These are phyloP conservation scores for Circaetus gallicus DNA, from an alignment of 2,113 vertebrate species.

Conservation along the genomic window DNA sequence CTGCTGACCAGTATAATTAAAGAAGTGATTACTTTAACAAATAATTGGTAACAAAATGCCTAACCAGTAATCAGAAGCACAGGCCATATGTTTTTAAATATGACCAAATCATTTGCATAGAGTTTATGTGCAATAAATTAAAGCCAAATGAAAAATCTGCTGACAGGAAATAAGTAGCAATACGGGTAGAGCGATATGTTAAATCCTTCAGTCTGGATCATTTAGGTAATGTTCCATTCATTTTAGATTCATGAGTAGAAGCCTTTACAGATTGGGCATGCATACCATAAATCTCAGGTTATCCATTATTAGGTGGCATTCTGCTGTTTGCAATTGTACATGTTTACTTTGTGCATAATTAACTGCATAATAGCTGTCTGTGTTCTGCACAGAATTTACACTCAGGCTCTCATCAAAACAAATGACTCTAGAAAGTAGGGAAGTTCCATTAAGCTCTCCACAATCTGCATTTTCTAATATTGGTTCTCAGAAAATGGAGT, in stretches of 20 bases:
- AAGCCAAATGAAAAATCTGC: constrained; percentile 84
- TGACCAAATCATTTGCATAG: constrained; percentile 78
- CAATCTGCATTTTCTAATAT: constrained; percentile 57
- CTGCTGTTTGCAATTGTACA: constrained; percentile 76
- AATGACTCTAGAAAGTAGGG: constrained; percentile 70
- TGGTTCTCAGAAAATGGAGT: constrained; percentile 31
- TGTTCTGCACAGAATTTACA: constrained; percentile 71
- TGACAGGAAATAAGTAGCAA: constrained; percentile 81
- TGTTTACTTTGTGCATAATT: constrained; percentile 84
- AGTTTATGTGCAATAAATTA: constrained; percentile 82
- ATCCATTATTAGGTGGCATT: constrained; percentile 79
- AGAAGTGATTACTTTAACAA: constrained; percentile 73
- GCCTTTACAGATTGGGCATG: constrained; percentile 76
- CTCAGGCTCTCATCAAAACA: constrained; percentile 63
- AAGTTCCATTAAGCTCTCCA: constrained; percentile 63
- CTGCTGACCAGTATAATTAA: constrained; percentile 72
- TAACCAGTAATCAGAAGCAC: constrained; percentile 69
- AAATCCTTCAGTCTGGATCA: constrained; percentile 85
- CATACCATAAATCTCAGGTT: constrained; percentile 80
- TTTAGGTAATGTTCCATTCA: constrained; percentile 89
- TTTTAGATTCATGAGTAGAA: constrained; percentile 85
- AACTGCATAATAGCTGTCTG: constrained; percentile 77
- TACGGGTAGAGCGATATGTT: constrained; percentile 80
- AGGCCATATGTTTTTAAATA: constrained; percentile 78
- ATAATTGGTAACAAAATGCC: constrained; percentile 70